Evolutionary conservation across 2,797 vertebrate genomes (phyloP).

Genomic region (Sardinella longiceps): DNA sequence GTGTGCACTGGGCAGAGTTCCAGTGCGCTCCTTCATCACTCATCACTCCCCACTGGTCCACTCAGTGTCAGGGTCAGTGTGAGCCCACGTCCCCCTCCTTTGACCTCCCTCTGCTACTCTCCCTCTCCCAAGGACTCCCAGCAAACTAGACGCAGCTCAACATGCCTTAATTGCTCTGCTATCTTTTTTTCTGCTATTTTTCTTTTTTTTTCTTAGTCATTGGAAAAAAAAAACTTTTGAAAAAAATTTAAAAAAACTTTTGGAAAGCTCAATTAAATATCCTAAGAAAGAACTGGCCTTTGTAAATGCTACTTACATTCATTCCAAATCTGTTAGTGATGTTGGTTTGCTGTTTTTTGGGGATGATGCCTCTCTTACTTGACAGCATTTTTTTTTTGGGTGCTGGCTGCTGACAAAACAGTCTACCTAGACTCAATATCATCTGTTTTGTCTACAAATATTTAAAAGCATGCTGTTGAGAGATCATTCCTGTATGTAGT

Average conservation of each 20-base stretch:
- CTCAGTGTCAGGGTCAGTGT: conserved; percentile 51
- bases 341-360: too few relatives aligned
- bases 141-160: not conserved
- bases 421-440: too few relatives aligned
- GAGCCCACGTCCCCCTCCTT: conserved; percentile 32
- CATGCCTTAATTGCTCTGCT: not conserved
- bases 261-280: not conserved
- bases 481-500: not conserved
- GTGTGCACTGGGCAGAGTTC: conserved; percentile 50
- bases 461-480: too few relatives aligned
- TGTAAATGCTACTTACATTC: not conserved
- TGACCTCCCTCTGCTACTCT: not conserved
- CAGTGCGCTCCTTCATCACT: conserved; percentile 53
- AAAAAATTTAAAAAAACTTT: too few relatives aligned
- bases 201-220: too few relatives aligned
- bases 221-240: too few relatives aligned
- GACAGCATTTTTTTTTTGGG: too few relatives aligned
- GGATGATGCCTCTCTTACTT: too few relatives aligned
- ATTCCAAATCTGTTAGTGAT: not conserved
- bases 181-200: too few relatives aligned
- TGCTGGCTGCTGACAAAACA: too few relatives aligned
- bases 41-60: conserved; percentile 52
- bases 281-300: not conserved
- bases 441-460: too few relatives aligned
- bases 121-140: not conserved